Evolutionary conservation across 92 coral and sea anemone genomes (phyloP).

Genomic region (Porites divaricata): DNA sequence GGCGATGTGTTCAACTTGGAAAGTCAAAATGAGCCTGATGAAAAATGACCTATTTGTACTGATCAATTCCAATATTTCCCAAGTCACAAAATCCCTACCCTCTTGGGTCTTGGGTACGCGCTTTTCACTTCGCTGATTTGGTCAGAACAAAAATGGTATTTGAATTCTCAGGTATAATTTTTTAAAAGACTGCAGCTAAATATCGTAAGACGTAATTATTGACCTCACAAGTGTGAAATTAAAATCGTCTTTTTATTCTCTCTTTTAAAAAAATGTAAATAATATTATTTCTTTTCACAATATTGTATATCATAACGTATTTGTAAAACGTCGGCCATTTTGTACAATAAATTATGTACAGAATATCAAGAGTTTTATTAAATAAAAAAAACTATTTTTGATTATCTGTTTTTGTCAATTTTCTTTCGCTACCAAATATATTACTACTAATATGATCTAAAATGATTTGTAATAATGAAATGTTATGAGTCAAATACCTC

Average conservation of each 20-base stretch:
- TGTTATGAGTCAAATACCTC: too few relatives aligned
- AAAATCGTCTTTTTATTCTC: neutral
- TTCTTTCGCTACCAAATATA: neutral
- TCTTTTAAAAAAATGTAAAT: constrained; percentile 4
- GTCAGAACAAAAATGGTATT: too few relatives aligned
- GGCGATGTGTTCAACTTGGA: constrained; percentile 68
- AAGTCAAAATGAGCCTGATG: neutral
- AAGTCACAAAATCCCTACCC: neutral
- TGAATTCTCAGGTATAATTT: neutral
- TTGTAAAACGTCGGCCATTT: neutral
- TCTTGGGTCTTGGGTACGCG: neutral
- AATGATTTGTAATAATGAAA: too few relatives aligned
- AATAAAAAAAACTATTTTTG: neutral
- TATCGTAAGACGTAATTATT: neutral
- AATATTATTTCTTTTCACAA: neutral
- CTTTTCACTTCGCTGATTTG: neutral
- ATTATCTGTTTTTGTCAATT: neutral
- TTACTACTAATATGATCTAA: too few relatives aligned
- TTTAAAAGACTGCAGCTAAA: neutral
- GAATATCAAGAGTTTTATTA: neutral
- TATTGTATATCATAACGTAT: constrained; percentile 5
- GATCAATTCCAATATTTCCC: neutral
- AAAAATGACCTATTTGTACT: neutral
- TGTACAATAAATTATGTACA: constrained; percentile 17
- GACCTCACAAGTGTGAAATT: neutral